These are phyloP conservation scores for Vultur gryphus DNA, from an alignment of 2,797 vertebrate genomes.

Conservation along the genomic window DNA sequence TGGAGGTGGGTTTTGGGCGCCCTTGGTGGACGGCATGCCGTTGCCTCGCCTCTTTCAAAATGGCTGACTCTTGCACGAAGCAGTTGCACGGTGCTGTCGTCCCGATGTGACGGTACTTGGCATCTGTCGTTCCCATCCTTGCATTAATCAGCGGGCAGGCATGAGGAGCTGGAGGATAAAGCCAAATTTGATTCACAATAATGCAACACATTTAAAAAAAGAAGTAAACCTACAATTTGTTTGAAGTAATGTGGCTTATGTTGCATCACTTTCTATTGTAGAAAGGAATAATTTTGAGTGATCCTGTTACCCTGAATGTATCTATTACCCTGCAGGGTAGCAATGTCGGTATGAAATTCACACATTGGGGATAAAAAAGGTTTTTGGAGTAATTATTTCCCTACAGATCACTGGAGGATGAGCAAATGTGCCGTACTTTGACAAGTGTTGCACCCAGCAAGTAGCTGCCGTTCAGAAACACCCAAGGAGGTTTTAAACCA, in stretches of 20 bases:
- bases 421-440: background rate
- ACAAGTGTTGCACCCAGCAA: background rate
- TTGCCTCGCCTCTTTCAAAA: background rate
- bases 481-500: background rate
- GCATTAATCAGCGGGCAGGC: background rate
- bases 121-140: background rate
- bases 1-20: background rate
- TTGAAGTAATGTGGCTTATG: background rate
- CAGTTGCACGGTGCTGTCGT: fast-evolving
- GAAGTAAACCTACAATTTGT: background rate
- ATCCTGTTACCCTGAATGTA: background rate
- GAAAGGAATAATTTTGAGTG: background rate
- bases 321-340: background rate
- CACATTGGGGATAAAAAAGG: background rate
- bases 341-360: background rate
- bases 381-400: background rate
- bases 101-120: background rate
- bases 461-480: background rate
- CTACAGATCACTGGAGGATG: background rate
- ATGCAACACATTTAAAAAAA: background rate
- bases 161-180: background rate
- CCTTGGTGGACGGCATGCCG: fast-evolving
- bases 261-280: background rate
- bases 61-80: background rate
- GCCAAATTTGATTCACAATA: background rate